phyloP scores from a whole-genome alignment of 2,888 invertebrate species.

The Pemphredon lugubris region DNA sequence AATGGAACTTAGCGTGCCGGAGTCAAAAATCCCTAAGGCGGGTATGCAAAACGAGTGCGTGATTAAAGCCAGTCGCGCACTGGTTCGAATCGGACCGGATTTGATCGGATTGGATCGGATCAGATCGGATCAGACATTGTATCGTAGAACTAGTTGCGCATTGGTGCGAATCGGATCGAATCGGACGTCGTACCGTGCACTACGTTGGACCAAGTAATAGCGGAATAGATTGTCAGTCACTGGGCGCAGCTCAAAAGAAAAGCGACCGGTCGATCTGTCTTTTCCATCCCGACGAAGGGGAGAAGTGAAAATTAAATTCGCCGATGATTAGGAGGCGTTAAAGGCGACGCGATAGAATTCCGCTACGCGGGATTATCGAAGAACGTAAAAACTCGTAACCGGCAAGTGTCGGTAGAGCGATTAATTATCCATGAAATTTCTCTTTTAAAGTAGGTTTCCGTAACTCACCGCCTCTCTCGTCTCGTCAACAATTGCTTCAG shows the following conservation, averaged over 20 bases:
- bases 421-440: too few species aligned
- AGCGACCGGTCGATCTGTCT: constrained; percentile 34
- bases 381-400: too few species aligned
- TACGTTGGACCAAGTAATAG: constrained; percentile 38
- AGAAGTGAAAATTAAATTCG: neutral
- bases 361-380: too few species aligned
- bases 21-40: constrained; percentile 42
- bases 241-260: constrained; percentile 21
- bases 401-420: too few species aligned
- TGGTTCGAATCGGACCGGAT: constrained; percentile 52
- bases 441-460: too few species aligned
- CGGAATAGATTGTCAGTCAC: constrained; percentile 47
- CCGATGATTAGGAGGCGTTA: too few species aligned
- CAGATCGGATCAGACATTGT: constrained; percentile 58
- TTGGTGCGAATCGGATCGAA: constrained; percentile 59
- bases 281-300: neutral
- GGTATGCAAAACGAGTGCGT: constrained; percentile 52
- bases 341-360: too few species aligned
- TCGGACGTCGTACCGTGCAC: constrained; percentile 52
- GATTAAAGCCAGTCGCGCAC: constrained; percentile 54
- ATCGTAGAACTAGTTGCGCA: constrained; percentile 58
- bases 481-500: too few species aligned
- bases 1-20: constrained; percentile 3
- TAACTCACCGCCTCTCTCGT: too few species aligned
- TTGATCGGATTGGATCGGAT: constrained; percentile 58